Evolutionary conservation across 2,888 invertebrate genomes (phyloP).

Genomic region (Biston stratarius): DNA sequence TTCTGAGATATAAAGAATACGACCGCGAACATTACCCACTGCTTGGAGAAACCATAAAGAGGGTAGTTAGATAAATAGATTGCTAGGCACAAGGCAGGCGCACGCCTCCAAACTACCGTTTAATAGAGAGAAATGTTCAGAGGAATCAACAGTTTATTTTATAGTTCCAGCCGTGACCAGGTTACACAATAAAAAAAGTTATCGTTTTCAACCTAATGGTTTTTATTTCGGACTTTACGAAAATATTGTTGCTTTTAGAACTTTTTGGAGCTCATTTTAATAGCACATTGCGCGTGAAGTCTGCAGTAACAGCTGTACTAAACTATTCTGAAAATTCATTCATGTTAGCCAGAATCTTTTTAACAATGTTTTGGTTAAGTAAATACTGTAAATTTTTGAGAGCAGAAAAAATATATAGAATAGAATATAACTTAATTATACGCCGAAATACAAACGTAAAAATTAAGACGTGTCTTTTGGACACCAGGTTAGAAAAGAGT

Average conservation of each 20-base stretch:
- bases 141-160: constrained; percentile 73
- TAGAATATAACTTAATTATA: too few species aligned
- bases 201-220: constrained; percentile 27
- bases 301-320: not conserved
- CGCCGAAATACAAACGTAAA: too few species aligned
- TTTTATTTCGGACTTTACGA: not conserved
- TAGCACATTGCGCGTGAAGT: not conserved
- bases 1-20: constrained; percentile 44
- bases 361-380: too few species aligned
- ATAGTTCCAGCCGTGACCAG: constrained; percentile 63
- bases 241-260: not conserved
- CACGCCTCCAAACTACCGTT: constrained; percentile 69
- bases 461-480: too few species aligned
- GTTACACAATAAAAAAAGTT: constrained; percentile 57
- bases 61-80: constrained; percentile 76
- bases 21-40: constrained; percentile 58
- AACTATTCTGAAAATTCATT: not conserved
- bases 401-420: too few species aligned
- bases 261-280: not conserved
- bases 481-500: too few species aligned
- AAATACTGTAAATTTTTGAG: too few species aligned
- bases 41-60: constrained; percentile 68
- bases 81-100: constrained; percentile 62
- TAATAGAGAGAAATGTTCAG: constrained; percentile 73
- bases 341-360: too few species aligned